Evolutionary conservation across 1,140 invertebrate genomes (phyloP).

Genomic region (roundworm (Caenorhabditis elegans)): DNA sequence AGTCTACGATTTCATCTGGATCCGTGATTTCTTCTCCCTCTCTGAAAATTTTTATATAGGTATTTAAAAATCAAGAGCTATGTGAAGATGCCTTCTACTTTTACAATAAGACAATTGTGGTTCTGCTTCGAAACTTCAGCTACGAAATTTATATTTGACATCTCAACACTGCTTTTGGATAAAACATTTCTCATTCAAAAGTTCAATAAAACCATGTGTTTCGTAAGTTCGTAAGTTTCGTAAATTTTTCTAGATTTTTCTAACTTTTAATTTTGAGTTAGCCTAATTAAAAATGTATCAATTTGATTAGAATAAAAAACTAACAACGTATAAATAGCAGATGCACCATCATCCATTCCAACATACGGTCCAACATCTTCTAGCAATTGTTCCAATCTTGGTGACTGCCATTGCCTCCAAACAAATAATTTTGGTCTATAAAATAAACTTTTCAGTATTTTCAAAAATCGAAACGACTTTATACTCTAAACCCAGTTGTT

Average conservation of each 20-base stretch:
- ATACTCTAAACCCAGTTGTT: neutral
- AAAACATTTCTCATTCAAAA: no score
- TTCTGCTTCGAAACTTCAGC: no score
- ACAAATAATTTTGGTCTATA: slow-evolving; percentile 46
- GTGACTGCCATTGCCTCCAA: slow-evolving; percentile 46
- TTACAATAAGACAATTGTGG: no score
- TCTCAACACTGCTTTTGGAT: no score
- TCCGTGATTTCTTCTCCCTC: slow-evolving; percentile 32
- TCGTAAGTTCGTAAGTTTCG: no score
- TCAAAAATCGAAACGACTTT: neutral
- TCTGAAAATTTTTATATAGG: slow-evolving; percentile 15
- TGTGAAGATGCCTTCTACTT: no score
- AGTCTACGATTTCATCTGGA: slow-evolving; percentile 26
- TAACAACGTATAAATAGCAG: slow-evolving; percentile 43
- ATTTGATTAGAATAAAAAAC: neutral
- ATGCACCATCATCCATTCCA: slow-evolving; percentile 38
- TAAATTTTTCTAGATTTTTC: no score
- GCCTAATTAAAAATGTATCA: no score
- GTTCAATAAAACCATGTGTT: no score
- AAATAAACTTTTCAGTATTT: neutral
- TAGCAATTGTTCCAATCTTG: slow-evolving; percentile 30
- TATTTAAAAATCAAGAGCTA: no score
- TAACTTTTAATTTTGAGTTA: no score
- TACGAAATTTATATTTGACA: no score
- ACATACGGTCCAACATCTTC: slow-evolving; percentile 46